A percentile compares a stretch with the other conserved stretches of the same genome.
Conservation (phyloP, 2,888 invertebrate genomes). For the Dynastes hyllus region DNA sequence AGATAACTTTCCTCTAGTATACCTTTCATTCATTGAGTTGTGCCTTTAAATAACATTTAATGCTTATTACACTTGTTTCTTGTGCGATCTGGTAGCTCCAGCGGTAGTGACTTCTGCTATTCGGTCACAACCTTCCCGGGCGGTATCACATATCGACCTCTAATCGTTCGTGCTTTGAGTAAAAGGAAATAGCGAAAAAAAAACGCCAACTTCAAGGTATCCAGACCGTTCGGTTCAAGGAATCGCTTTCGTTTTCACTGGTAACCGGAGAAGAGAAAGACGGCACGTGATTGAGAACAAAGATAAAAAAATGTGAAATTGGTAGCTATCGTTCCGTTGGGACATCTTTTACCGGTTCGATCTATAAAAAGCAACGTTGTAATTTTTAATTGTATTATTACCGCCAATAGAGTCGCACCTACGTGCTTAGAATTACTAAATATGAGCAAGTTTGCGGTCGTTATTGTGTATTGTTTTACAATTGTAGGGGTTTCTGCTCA, state of each 20-base stretch:
- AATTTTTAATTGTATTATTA: conserved; percentile 38
- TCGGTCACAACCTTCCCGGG: conserved; percentile 29
- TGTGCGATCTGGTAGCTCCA: not conserved
- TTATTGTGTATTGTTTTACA: conserved; percentile 39
- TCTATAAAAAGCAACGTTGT: conserved; percentile 40
- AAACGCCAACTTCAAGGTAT: conserved; percentile 33
- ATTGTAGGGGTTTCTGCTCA: conserved; percentile 25
- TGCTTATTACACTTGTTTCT: not conserved
- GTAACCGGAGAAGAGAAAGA: conserved; percentile 45
- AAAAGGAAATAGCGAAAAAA: conserved; percentile 40
- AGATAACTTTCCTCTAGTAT: not conserved
- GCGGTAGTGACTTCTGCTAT: not conserved
- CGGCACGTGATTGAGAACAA: conserved; percentile 26
- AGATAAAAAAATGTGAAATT: conserved; percentile 43
- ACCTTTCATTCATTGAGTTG: not conserved
- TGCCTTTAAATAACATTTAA: not conserved
- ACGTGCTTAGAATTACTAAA: conserved; percentile 20
- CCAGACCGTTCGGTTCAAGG: conserved; percentile 43
- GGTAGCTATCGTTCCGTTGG: conserved; percentile 24
- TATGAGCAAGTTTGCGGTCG: conserved; percentile 29
- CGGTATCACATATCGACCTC: conserved; percentile 43
- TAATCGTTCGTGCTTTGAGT: conserved; percentile 32
- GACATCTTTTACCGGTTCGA: conserved; percentile 42
- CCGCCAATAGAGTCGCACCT: conserved; percentile 15
- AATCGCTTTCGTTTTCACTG: conserved; percentile 44